phyloP scores from a whole-genome alignment of 2,113 vertebrate genomes.

The Callocephalon fimbriatum region DNA sequence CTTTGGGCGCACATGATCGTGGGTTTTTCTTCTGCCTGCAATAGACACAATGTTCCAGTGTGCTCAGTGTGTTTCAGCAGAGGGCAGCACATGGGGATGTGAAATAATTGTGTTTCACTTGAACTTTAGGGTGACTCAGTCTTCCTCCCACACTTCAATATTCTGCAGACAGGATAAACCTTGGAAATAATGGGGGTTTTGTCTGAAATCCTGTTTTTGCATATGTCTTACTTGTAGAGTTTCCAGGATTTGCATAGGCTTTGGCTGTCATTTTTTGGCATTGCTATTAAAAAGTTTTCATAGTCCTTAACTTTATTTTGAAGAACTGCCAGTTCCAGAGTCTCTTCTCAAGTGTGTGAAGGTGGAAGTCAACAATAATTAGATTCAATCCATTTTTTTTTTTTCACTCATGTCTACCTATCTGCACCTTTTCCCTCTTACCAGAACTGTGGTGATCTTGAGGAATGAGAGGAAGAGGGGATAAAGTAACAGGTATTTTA shows the following conservation, averaged over 20 bases:
- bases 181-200: neutral
- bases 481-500: neutral
- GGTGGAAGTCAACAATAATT: neutral
- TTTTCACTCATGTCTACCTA: neutral
- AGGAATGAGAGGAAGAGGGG: neutral
- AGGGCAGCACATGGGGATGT: conserved; percentile 24
- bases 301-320: neutral
- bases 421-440: neutral
- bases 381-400: neutral
- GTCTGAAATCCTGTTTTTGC: neutral
- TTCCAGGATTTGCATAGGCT: neutral
- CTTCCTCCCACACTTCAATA: neutral
- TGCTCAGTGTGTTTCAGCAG: neutral
- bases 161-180: neutral
- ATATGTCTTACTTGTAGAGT: neutral
- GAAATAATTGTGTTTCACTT: neutral
- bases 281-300: neutral
- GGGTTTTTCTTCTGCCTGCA: neutral
- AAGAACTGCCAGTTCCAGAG: neutral
- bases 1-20: neutral
- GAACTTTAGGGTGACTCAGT: conserved; percentile 14
- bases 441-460: neutral
- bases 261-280: neutral
- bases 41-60: accelerated
- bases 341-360: neutral